Evolutionary conservation across 2,888 invertebrate genomes (phyloP).

Genomic region (Cataglyphis rosenhaueri): DNA sequence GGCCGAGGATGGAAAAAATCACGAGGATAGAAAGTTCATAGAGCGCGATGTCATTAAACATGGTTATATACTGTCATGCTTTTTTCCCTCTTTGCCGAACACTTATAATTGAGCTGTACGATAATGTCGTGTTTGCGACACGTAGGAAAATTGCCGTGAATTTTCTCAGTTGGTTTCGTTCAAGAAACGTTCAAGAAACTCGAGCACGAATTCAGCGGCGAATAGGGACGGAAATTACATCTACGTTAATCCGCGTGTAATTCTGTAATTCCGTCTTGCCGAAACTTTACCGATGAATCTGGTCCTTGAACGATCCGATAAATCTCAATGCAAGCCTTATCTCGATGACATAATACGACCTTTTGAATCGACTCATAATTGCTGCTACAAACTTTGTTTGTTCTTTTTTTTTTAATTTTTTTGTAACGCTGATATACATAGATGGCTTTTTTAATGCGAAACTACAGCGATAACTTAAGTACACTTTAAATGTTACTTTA

Average conservation of each 20-base stretch:
- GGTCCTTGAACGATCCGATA: neutral
- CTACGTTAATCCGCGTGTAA: conserved; percentile 34
- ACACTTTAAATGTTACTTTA: neutral
- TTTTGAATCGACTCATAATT: conserved; percentile 3
- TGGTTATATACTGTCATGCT: neutral
- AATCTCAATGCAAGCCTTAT: conserved; percentile 10
- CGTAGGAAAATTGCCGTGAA: neutral
- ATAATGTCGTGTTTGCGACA: neutral
- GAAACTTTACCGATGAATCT: conserved; percentile 31
- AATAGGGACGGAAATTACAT: conserved; percentile 29
- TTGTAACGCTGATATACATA: neutral
- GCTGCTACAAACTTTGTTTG: neutral
- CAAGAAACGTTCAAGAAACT: conserved; percentile 11
- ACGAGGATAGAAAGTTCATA: conserved; percentile 1
- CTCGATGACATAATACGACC: neutral
- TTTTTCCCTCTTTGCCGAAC: neutral
- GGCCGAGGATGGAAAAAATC: neutral
- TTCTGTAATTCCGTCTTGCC: conserved; percentile 27
- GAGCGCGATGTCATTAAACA: neutral
- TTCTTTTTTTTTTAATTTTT: neutral
- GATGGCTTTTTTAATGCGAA: neutral
- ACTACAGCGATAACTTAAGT: neutral
- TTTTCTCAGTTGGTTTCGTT: conserved; percentile 27
- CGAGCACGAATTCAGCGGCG: conserved; percentile 17
- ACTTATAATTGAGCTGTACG: neutral